These are phyloP conservation scores for Otis tarda DNA, from an alignment of 2,113 vertebrate genomes.

Conservation along the genomic window DNA sequence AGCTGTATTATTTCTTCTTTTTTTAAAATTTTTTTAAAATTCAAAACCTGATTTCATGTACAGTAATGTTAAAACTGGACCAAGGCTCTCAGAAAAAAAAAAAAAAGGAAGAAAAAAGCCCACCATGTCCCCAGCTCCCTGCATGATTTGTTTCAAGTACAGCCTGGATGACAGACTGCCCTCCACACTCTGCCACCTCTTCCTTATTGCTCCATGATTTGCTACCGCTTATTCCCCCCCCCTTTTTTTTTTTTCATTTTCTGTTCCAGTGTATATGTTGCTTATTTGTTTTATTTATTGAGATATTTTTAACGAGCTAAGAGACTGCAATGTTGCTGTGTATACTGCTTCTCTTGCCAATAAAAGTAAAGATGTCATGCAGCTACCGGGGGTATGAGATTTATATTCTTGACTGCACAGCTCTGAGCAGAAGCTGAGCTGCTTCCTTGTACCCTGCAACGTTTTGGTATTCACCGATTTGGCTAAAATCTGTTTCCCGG, in stretches of 20 bases:
- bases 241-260: constrained; percentile 35
- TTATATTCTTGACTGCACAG: neutral
- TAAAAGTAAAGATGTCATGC: constrained; percentile 70
- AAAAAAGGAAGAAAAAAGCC: neutral
- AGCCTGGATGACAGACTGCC: constrained; percentile 59
- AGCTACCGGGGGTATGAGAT: neutral
- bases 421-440: neutral
- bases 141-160: constrained; percentile 31
- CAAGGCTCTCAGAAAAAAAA: constrained; percentile 57
- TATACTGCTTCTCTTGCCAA: constrained; percentile 60
- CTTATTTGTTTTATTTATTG: constrained; percentile 94
- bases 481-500: neutral
- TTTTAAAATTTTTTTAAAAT: constrained; percentile 32
- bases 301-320: constrained; percentile 84
- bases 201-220: neutral
- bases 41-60: constrained; percentile 49
- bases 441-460: neutral
- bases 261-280: constrained; percentile 85
- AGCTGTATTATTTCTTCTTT: constrained; percentile 32
- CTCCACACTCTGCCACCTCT: neutral
- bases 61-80: constrained; percentile 66
- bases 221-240: constrained; percentile 2
- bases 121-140: neutral
- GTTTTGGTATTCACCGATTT: neutral
- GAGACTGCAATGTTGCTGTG: constrained; percentile 67